Evolutionary conservation across 2,797 vertebrate genomes (phyloP).

Genomic region (Falco columbarius): DNA sequence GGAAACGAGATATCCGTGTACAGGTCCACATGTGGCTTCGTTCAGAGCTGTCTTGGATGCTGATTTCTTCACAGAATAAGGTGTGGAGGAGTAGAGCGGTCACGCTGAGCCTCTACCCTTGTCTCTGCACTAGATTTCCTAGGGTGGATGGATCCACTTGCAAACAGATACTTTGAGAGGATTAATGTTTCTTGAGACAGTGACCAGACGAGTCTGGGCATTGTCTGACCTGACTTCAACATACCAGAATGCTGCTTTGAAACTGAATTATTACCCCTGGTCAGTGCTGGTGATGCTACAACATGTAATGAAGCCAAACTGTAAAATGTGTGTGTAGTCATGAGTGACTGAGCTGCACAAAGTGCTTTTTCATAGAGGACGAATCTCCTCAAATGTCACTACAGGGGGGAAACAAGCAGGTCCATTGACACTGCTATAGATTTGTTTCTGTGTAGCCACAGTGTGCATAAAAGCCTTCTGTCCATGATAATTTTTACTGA

Average conservation of each 20-base stretch:
- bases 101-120: not conserved
- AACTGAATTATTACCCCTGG: not conserved
- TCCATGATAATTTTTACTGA: not conserved
- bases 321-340: not conserved
- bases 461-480: not conserved
- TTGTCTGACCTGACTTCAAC: not conserved
- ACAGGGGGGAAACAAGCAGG: not conserved
- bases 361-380: not conserved
- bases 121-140: not conserved
- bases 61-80: not conserved
- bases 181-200: not conserved
- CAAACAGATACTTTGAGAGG: not conserved
- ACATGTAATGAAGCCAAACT: not conserved
- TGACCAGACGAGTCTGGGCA: not conserved
- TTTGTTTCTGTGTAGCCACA: not conserved
- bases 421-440: not conserved
- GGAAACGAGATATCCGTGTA: not conserved
- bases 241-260: not conserved
- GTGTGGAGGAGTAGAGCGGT: not conserved
- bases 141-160: not conserved
- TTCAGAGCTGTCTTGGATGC: not conserved
- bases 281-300: not conserved
- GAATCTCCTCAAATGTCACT: not conserved
- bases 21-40: not conserved
- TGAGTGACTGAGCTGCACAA: not conserved